Conservation (phyloP, 2,113 vertebrate genomes). For the Bubo bubo region DNA sequence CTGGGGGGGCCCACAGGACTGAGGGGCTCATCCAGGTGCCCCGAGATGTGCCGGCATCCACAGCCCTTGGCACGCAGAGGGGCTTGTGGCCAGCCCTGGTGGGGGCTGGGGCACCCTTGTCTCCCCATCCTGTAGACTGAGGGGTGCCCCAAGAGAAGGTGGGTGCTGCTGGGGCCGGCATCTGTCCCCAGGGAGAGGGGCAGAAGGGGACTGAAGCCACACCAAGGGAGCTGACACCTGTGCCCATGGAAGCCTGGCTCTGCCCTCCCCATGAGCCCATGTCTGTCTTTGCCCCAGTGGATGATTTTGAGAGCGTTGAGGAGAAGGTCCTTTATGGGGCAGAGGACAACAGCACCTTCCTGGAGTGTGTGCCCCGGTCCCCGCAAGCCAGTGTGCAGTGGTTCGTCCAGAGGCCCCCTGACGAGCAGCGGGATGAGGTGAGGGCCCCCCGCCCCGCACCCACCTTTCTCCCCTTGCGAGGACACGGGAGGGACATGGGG, state of each 20-base stretch:
- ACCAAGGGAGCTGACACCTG: not conserved
- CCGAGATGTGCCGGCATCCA: fast-evolving
- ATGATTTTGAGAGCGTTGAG: conserved; percentile 75
- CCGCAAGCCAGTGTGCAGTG: conserved; percentile 88
- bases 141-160: not conserved
- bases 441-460: not conserved
- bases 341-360: conserved; percentile 92
- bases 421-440: conserved; percentile 84
- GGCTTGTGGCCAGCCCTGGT: not conserved
- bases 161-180: not conserved
- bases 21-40: not conserved
- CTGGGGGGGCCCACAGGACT: not conserved
- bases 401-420: conserved; percentile 81
- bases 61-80: fast-evolving
- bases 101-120: not conserved
- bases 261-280: not conserved
- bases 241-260: not conserved
- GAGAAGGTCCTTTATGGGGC: conserved; percentile 85
- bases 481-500: fast-evolving
- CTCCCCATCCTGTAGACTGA: not conserved
- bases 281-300: conserved; percentile 63
- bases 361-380: conserved; percentile 90
- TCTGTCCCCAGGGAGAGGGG: not conserved
- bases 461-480: not conserved
- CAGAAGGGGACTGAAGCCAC: not conserved